Conservation (phyloP, 1,140 invertebrate species). For the Archegozetes longisetosus region DNA sequence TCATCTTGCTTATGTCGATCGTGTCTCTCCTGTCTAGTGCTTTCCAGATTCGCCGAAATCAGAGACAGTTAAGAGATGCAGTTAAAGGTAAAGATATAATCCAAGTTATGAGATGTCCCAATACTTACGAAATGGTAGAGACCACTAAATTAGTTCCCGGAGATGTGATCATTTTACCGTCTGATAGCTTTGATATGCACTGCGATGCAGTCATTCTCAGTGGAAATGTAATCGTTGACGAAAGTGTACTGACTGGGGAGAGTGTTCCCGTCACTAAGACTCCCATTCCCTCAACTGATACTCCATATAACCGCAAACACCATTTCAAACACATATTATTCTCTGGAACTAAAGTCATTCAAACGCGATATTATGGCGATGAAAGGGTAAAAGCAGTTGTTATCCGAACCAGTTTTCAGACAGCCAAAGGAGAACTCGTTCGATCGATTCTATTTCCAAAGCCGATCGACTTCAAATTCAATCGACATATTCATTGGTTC, state of each 20-base stretch:
- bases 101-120: constrained; percentile 40
- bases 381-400: constrained; percentile 36
- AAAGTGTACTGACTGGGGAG: constrained; percentile 84
- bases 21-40: constrained; percentile 32
- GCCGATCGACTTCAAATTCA: constrained; percentile 42
- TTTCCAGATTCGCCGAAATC: constrained; percentile 41
- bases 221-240: constrained; percentile 80
- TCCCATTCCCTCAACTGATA: constrained; percentile 29
- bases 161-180: constrained; percentile 75
- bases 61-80: constrained; percentile 46
- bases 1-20: constrained; percentile 40
- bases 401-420: constrained; percentile 38
- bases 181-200: constrained; percentile 60
- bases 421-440: constrained; percentile 42
- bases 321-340: constrained; percentile 77
- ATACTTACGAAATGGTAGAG: constrained; percentile 22
- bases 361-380: constrained; percentile 55
- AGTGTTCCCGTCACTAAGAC: constrained; percentile 47
- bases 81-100: constrained; percentile 51
- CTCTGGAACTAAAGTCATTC: constrained; percentile 85
- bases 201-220: constrained; percentile 76
- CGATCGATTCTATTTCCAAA: constrained; percentile 43
- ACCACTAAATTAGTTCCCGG: constrained; percentile 58
- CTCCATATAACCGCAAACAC: constrained; percentile 35
- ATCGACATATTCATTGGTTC: constrained; percentile 39